Conservation (phyloP, 2,888 invertebrate species). For the Noctua pronuba region DNA sequence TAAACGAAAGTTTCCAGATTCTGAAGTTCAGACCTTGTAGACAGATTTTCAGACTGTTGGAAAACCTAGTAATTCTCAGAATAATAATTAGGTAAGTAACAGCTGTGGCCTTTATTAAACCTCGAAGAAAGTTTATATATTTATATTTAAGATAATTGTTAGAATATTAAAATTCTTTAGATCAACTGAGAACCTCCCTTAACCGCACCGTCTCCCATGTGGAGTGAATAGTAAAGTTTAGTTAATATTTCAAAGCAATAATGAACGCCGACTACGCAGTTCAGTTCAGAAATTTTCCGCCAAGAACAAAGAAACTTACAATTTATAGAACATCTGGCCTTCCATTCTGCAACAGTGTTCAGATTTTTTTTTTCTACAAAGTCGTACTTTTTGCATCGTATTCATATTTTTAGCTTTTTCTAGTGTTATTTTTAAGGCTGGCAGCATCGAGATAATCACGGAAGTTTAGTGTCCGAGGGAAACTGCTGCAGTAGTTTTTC, state of each 20-base stretch:
- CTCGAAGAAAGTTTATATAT: not conserved
- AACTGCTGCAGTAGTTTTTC: conserved; percentile 33
- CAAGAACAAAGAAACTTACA: conserved; percentile 66
- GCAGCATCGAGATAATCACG: conserved; percentile 60
- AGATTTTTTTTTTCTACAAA: conserved; percentile 53
- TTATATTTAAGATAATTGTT: conserved; percentile 4
- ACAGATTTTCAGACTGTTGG: not conserved
- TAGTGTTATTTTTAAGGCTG: conserved; percentile 50
- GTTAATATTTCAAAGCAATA: conserved; percentile 66
- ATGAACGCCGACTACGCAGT: conserved; percentile 63
- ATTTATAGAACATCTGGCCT: conserved; percentile 66
- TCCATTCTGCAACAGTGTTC: conserved; percentile 49
- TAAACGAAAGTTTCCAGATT: not conserved
- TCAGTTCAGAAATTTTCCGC: conserved; percentile 60
- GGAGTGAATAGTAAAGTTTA: conserved; percentile 63
- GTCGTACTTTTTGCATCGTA: conserved; percentile 44
- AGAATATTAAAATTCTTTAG: conserved; percentile 21
- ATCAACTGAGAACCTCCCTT: conserved; percentile 18
- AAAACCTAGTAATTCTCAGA: not conserved
- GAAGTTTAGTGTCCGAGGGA: conserved; percentile 46
- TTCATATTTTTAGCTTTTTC: conserved; percentile 56
- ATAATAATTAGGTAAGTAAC: conserved; percentile 10
- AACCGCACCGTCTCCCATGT: conserved; percentile 40
- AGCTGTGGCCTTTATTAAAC: not conserved
- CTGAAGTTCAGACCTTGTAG: not conserved